Evolutionary conservation across 2,888 invertebrate species (phyloP), one percentile per base, ranked within the genome.

Genomic region (Corythucha ciliata): DNA sequence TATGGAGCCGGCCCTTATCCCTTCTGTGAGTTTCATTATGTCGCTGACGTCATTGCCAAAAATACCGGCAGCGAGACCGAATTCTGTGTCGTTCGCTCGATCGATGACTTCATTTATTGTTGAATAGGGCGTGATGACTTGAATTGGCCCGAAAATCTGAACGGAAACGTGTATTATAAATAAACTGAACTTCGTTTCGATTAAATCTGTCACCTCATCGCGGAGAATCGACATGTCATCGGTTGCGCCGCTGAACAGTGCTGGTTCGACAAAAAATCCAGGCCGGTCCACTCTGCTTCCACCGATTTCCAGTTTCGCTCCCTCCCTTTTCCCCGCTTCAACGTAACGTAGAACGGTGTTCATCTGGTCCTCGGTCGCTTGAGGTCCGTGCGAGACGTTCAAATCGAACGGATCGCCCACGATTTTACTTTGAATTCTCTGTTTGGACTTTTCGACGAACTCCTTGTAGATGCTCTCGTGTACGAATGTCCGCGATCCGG

Each of bases 101-200:
- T 83, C 80, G 49, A 91, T 79, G 1, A 82, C 85, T 68, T 92
- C 91, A 1, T 81, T 80, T 40, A 85, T 63, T 1, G 78, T 78
- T 33, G 80, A 79, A 63, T 90, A 91, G 67, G 86, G 87, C 32
- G 90, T 70, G 61, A 91, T 86, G 48, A 79, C 79, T 68, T 89
- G 88, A 1, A 91, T 90, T 0, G 91, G 91, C 0, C 91, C 91
- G 66, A 92, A 91, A 60, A 92, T 91, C 85, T 87, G n/a, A n/a
- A n/a, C n/a, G n/a, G n/a, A n/a, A n/a, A n/a, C n/a, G n/a, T n/a
- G n/a, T n/a, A n/a, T n/a, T n/a, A n/a, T n/a, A n/a, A n/a, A n/a
- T n/a, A n/a, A n/a, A n/a, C n/a, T n/a, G n/a, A n/a, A n/a, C n/a
- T n/a, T n/a, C n/a, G n/a, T n/a, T n/a, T n/a, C n/a, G n/a, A n/a